These are phyloP conservation scores for Himantopus leucocephalus DNA, from an alignment of 2,113 vertebrate genomes.

Conservation along the genomic window DNA sequence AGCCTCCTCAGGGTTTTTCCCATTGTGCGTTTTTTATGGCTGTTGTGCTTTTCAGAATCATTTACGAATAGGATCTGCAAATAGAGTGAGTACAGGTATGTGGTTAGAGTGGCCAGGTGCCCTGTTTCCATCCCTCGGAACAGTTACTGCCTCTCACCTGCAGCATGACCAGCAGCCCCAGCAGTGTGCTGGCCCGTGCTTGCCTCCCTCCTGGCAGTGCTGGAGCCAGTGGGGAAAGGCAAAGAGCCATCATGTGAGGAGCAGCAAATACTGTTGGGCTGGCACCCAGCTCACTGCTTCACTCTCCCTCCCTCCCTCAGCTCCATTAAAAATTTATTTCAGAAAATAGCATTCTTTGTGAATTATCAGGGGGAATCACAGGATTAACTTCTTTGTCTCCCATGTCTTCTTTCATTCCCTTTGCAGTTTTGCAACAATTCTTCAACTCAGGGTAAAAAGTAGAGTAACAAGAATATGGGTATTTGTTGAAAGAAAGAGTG, in stretches of 20 bases:
- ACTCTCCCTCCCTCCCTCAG: background rate
- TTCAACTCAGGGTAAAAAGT: background rate
- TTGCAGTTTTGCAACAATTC: background rate
- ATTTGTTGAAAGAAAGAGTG: background rate
- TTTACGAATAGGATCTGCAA: background rate
- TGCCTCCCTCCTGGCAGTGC: background rate
- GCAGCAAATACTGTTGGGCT: background rate
- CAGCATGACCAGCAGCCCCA: rapidly evolving
- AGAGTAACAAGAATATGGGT: background rate
- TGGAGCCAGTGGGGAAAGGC: rapidly evolving
- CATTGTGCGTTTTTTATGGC: background rate
- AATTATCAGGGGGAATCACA: too few relatives aligned
- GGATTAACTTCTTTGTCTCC: background rate
- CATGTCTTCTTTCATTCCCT: background rate
- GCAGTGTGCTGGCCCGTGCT: rapidly evolving
- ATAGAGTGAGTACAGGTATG: background rate
- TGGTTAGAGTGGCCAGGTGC: background rate
- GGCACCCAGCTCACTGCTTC: background rate
- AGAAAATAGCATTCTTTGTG: background rate
- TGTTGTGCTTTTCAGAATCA: background rate
- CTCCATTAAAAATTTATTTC: background rate
- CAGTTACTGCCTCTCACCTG: background rate
- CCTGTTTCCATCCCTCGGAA: background rate
- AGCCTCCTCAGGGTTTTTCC: background rate
- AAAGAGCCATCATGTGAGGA: background rate